A percentile compares a stretch with the other conserved stretches of the same genome.
Conservation (phyloP, 2,113 vertebrate species). For the Rhea americana region DNA sequence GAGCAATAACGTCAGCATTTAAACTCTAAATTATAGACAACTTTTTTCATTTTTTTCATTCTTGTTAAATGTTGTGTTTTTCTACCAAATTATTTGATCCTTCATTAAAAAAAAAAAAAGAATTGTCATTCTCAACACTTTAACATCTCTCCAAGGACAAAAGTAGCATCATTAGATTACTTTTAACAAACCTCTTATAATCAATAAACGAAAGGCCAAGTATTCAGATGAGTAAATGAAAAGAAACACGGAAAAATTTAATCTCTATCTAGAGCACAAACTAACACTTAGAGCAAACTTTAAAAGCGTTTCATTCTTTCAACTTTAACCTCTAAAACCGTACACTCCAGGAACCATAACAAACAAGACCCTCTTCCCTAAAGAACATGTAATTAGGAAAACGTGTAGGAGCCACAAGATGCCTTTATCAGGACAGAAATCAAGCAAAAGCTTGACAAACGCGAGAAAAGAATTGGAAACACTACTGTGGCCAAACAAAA, state of each 20-base stretch:
- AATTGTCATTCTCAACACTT: not conserved
- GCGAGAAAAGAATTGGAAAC: constrained; percentile 10
- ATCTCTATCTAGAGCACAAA: not conserved
- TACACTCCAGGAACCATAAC: constrained; percentile 4
- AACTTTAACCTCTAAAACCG: not conserved
- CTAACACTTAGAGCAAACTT: not conserved
- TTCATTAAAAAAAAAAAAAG: not conserved
- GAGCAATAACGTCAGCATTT: not conserved
- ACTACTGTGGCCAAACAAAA: constrained; percentile 36
- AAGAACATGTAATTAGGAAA: constrained; percentile 37
- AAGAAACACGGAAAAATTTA: not conserved
- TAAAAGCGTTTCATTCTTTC: constrained; percentile 2
- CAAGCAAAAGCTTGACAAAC: constrained; percentile 16
- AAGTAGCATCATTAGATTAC: not conserved
- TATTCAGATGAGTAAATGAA: not conserved
- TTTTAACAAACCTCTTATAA: not conserved
- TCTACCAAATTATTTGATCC: not conserved
- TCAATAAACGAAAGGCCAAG: constrained; percentile 18
- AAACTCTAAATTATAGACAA: not conserved
- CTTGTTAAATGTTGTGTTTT: not conserved
- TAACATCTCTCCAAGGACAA: not conserved
- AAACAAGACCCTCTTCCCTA: constrained; percentile 18
- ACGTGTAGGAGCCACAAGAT: not conserved
- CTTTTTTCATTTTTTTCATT: not conserved
- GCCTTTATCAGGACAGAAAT: not conserved